Percentiles rank a stretch among this genome's conserved stretches.
Conservation (phyloP, 1,140 invertebrate genomes). For the Penaeus chinensis region DNA sequence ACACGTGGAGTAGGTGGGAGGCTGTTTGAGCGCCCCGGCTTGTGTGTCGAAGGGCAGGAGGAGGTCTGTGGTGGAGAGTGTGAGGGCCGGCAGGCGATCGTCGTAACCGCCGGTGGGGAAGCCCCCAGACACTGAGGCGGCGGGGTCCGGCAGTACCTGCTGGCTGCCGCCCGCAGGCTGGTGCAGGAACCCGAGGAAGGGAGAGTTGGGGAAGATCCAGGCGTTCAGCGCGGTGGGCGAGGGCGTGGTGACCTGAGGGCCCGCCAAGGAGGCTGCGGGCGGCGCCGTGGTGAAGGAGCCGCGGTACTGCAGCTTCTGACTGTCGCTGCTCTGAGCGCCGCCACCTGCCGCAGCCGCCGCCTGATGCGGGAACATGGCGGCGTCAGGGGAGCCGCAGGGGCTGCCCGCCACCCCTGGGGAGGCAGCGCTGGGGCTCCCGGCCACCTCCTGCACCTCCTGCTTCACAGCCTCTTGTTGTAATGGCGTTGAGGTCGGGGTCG, state of each 20-base stretch:
- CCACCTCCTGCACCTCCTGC: slow-evolving; percentile 45
- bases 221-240: slow-evolving; percentile 63
- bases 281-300: slow-evolving; percentile 59
- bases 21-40: slow-evolving; percentile 66
- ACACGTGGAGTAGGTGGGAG: slow-evolving; percentile 64
- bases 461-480: slow-evolving; percentile 52
- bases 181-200: slow-evolving; percentile 71
- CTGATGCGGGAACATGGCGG: slow-evolving; percentile 46
- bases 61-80: slow-evolving; percentile 56
- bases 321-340: slow-evolving; percentile 8
- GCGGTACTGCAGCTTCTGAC: slow-evolving; percentile 60
- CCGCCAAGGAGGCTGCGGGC: slow-evolving; percentile 29
- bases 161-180: slow-evolving; percentile 59
- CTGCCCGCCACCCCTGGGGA: slow-evolving; percentile 37
- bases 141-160: slow-evolving; percentile 52
- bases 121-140: slow-evolving; percentile 25
- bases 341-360: slow-evolving; percentile 39
- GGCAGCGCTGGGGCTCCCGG: slow-evolving; percentile 36
- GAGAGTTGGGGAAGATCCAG: slow-evolving; percentile 63
- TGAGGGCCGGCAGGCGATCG: slow-evolving; percentile 60
- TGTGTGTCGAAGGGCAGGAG: slow-evolving; percentile 57
- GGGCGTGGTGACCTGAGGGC: slow-evolving; percentile 63
- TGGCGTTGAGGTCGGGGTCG: slow-evolving; percentile 41
- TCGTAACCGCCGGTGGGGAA: slow-evolving; percentile 48
- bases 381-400: slow-evolving; percentile 47